Evolutionary conservation across 2,888 invertebrate species (phyloP), one percentile per base, ranked within the genome.

Genomic region (Lepidochrysops patricia): DNA sequence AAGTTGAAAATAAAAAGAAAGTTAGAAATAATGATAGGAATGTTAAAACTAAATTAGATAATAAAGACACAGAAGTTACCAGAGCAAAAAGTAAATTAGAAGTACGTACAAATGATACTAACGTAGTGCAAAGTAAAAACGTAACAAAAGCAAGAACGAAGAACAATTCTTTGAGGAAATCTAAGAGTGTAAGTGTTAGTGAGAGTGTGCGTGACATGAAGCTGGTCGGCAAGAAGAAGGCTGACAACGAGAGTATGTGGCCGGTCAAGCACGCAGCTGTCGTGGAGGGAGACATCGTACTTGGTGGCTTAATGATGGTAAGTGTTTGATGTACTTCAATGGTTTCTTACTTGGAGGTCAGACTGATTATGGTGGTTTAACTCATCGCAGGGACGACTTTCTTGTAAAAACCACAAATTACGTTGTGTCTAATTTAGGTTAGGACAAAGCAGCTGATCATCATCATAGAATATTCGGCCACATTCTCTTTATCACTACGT

Each of bases 301-400:
- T 98, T 1, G 98, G 98, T 4, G 98, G 97, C 0, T 85, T 98
- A 54, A 97, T 98, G 96, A 98, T 98, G 90, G 90, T 52, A 54
- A 59, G 52, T 48, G 13, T n/a, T 5, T 1, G 2, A n/a, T 52
- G 15, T 37, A 13, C 15, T 13, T 6, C 7, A 15, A n/a, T n/a
- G n/a, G n/a, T n/a, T n/a, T n/a, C n/a, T n/a, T n/a, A n/a, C n/a
- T n/a, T n/a, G n/a, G n/a, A n/a, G n/a, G n/a, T n/a, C n/a, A n/a
- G n/a, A n/a, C n/a, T n/a, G n/a, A n/a, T n/a, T n/a, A n/a, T n/a
- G n/a, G n/a, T n/a, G n/a, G n/a, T n/a, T n/a, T n/a, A n/a, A n/a
- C n/a, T n/a, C n/a, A n/a, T n/a, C n/a, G n/a, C n/a, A n/a, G n/a
- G n/a, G n/a, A n/a, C n/a, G n/a, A n/a, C n/a, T n/a, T n/a, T n/a